Evolutionary conservation across 2,888 invertebrate genomes (phyloP), one percentile per base, ranked within the genome.

Genomic region (Norana najaformis): DNA sequence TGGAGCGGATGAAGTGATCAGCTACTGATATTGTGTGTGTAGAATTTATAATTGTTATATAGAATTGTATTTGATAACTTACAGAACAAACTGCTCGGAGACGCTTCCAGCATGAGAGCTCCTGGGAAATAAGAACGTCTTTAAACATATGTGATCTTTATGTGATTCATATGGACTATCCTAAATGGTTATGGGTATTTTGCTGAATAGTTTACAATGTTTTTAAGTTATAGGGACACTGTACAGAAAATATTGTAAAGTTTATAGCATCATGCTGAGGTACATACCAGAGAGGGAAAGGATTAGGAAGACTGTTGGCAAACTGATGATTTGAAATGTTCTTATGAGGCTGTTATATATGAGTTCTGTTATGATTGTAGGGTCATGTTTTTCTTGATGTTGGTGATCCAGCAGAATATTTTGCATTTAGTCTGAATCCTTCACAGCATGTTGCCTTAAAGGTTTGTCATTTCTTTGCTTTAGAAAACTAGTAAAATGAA

Each of bases 321-420:
- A 47, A 47, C 47, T 23, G 47, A 4, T 47, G 47, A 47, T 47
- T 47, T 47, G 47, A 47, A n/a, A 47, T 47, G 20, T 47, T 47
- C 47, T 20, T 47, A 23, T 47, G 47, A 47, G 47, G 23, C 23
- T 47, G n/a, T 14, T 47, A 47, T 47, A 23, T 8, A 23, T 47
- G 47, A 47, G 47, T 47, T 47, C 47, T 47, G n/a, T 23, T 47
- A 23, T 69, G 69, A 69, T 69, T 47, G 39, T 92, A 95, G 94
- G 94, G 94, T 85, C 94, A 94, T 92, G 94, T 94, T 13, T 94
- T 94, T 91, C 91, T 94, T 90, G 94, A 94, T 88, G 94, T 94
- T 3, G 93, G 94, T 92, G 94, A 94, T 88, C 93, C 93, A 35
- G 93, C 93, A 85, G 94, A 94, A 91, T 95, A 94, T 91, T 94